These are phyloP conservation scores for Pollenia griseotomentosa DNA, from an alignment of 2,888 invertebrate species.

Conservation along the genomic window DNA sequence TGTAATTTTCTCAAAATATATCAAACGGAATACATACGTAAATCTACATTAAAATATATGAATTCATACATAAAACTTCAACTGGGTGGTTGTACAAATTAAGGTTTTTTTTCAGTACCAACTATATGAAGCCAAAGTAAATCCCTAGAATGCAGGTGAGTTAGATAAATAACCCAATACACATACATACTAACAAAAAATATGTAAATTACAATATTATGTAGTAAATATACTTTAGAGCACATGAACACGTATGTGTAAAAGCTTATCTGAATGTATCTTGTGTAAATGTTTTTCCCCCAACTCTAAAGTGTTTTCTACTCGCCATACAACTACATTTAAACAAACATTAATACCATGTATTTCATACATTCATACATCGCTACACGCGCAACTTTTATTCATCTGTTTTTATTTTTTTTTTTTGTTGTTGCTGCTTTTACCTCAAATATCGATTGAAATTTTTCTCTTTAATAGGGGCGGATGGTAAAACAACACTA, in stretches of 20 bases:
- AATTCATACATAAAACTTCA: conserved; percentile 5
- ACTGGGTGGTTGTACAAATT: conserved; percentile 47
- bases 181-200: not conserved
- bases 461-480: conserved; percentile 65
- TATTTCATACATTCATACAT: conserved; percentile 30
- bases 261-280: conserved; percentile 66
- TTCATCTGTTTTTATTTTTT: conserved; percentile 61
- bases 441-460: conserved; percentile 65
- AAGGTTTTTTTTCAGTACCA: conserved; percentile 17
- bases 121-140: conserved; percentile 68
- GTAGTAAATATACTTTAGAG: not conserved
- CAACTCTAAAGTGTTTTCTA: not conserved
- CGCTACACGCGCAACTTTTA: conserved; percentile 66
- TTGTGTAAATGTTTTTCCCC: conserved; percentile 50
- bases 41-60: not conserved
- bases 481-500: conserved; percentile 69
- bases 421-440: conserved; percentile 41
- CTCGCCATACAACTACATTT: conserved; percentile 18
- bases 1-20: conserved; percentile 50
- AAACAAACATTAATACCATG: conserved; percentile 23
- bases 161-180: conserved; percentile 48
- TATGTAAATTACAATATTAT: not conserved
- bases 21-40: not conserved
- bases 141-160: conserved; percentile 69
- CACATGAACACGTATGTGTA: not conserved